phyloP scores from a whole-genome alignment of 2,888 invertebrate species.

The Eustalomyia histrio region DNA sequence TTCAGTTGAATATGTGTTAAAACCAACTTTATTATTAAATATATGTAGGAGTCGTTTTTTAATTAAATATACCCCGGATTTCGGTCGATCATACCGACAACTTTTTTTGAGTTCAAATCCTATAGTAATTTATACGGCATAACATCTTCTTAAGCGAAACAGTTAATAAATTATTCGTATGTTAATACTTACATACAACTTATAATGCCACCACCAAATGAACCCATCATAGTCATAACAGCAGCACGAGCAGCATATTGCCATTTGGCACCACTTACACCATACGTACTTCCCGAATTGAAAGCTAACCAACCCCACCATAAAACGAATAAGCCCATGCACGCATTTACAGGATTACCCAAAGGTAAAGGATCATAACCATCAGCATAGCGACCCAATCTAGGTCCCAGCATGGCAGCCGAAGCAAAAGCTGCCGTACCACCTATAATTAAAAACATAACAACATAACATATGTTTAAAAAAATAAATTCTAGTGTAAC shows the following conservation, averaged over 20 bases:
- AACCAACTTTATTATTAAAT: too few relatives aligned
- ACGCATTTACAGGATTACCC: slow-evolving; percentile 93
- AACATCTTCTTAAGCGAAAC: too few relatives aligned
- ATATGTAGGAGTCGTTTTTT: too few relatives aligned
- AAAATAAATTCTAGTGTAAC: slow-evolving; percentile 20
- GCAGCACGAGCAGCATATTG: slow-evolving; percentile 94
- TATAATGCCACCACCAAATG: slow-evolving; percentile 91
- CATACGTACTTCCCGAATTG: slow-evolving; percentile 94
- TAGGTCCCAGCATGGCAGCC: slow-evolving; percentile 93
- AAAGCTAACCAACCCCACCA: slow-evolving; percentile 99
- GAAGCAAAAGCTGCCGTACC: slow-evolving; percentile 90
- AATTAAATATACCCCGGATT: too few relatives aligned
- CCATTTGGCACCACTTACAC: slow-evolving; percentile 90
- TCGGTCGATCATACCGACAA: too few relatives aligned
- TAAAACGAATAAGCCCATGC: slow-evolving; percentile 93
- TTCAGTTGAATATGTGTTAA: too few relatives aligned
- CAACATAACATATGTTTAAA: neutral
- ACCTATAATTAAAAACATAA: slow-evolving; percentile 77
- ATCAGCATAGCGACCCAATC: slow-evolving; percentile 90
- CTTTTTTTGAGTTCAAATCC: too few relatives aligned
- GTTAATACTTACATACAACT: slow-evolving; percentile 79
- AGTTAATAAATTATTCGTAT: neutral
- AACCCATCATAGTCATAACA: slow-evolving; percentile 93
- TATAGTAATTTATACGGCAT: too few relatives aligned
- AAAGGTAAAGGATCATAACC: slow-evolving; percentile 88